Percentiles rank a stretch among this genome's conserved stretches.
These are phyloP conservation scores for Sturnus vulgaris DNA, from an alignment of 2,113 vertebrate species.

Conservation along the genomic window DNA sequence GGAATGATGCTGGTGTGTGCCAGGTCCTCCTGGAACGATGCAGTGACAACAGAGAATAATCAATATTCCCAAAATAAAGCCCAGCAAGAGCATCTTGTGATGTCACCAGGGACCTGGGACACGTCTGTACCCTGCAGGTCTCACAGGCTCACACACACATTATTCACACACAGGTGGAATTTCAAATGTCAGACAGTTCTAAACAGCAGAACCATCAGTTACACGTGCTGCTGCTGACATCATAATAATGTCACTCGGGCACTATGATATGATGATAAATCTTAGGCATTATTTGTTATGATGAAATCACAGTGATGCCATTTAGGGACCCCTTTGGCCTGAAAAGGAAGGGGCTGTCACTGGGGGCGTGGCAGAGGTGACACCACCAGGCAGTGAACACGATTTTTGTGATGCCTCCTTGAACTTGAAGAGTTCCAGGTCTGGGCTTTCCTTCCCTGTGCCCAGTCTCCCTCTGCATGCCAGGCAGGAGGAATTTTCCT, in stretches of 20 bases:
- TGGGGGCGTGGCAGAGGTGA: neutral
- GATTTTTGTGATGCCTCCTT: neutral
- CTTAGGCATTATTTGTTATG: too few relatives aligned
- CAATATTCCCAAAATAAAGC: neutral
- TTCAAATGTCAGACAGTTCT: neutral
- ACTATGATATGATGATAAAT: too few relatives aligned
- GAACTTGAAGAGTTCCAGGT: neutral
- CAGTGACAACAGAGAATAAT: neutral
- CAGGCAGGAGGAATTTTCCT: neutral
- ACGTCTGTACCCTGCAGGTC: neutral
- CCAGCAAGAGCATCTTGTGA: neutral
- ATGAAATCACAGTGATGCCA: too few relatives aligned
- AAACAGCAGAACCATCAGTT: neutral
- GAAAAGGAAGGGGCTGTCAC: neutral
- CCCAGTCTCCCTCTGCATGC: neutral
- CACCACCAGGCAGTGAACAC: fast-evolving
- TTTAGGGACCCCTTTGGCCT: neutral
- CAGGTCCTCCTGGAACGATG: neutral
- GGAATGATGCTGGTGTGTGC: neutral
- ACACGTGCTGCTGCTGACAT: neutral
- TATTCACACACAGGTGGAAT: neutral
- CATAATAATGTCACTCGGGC: too few relatives aligned
- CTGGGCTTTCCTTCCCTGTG: neutral
- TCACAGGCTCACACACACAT: neutral
- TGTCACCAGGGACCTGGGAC: neutral